Base-by-base conservation (phyloP, 53 echinoderm and acorn worm genomes). In the Holothuria leucospilota region DNA sequence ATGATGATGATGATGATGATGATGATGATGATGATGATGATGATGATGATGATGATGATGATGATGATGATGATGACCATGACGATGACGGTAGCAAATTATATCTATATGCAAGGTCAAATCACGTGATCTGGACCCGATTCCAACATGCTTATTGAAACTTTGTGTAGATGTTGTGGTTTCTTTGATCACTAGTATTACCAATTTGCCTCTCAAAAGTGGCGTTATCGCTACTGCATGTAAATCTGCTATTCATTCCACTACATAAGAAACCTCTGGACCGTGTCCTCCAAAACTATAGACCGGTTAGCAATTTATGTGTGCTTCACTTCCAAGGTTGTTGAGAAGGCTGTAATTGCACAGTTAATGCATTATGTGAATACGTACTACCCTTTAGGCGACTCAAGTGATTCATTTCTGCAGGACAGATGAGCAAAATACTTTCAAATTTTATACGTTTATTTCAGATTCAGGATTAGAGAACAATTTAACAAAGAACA, bases 241-340 rank as follows among this genome's bases (percentile, higher is more conserved):
- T 2, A n/a, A 62, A 62, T 1, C 62, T 62, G 62, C 62, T 62
- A 2, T 62, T 62, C 62, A 62, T 4, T 62, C 4, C 62, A 62
- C 62, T 62, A 20, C 62, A 62, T 62, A 62, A 62, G 4, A n/a
- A 62, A 62, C 2, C 62, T 34, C 34, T 62, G 20, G 62, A 62
- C 62, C 62, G 62, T 62, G 62, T 62, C n/a, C 62, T 62, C 20
- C 20, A 62, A 62, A 62, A 62, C n/a, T 62, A 62, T 62, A 20
- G 62, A 62, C 62, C 62, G 62, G 62, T 62, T 62, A 62, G 62
- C 2, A 62, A 62, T 20, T 62, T n/a, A n/a, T n/a, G n/a, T n/a
- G n/a, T n/a, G n/a, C n/a, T n/a, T n/a, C n/a, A n/a, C n/a, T n/a
- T n/a, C n/a, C n/a, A n/a, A n/a, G n/a, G n/a, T n/a, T 62, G 62